phyloP scores from a whole-genome alignment of 2,113 vertebrate species.

The Danionella cerebrum region DNA sequence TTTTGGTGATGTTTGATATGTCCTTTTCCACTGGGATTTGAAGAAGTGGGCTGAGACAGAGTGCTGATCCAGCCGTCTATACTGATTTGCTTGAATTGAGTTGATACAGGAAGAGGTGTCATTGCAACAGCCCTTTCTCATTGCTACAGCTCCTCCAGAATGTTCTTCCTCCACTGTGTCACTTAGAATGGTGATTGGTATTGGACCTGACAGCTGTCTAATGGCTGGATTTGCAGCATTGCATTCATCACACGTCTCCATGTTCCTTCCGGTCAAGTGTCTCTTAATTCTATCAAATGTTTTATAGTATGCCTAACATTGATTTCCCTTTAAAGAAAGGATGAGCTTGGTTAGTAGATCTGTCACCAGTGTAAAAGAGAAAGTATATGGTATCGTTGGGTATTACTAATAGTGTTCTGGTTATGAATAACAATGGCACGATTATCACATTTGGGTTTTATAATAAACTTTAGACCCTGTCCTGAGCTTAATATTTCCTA shows the following conservation, averaged over 20 bases:
- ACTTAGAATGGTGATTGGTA: constrained; percentile 50
- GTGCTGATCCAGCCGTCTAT: constrained; percentile 46
- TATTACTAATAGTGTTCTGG: too few relatives aligned
- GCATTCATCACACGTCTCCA: background rate
- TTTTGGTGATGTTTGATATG: background rate
- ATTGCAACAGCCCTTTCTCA: background rate
- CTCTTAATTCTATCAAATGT: background rate
- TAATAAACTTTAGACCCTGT: constrained; percentile 43
- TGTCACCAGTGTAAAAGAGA: too few relatives aligned
- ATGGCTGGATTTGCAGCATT: constrained; percentile 39
- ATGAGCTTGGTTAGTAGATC: too few relatives aligned
- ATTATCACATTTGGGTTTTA: too few relatives aligned
- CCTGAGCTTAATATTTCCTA: constrained; percentile 54
- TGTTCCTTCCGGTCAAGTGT: constrained; percentile 15
- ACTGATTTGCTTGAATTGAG: constrained; percentile 40
- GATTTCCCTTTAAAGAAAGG: too few relatives aligned
- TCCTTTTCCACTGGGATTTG: background rate
- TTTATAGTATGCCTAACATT: too few relatives aligned
- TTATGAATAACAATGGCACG: too few relatives aligned
- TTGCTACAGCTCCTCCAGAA: constrained; percentile 25
- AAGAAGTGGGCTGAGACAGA: constrained; percentile 35
- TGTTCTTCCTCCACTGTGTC: constrained; percentile 42
- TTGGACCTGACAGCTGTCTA: constrained; percentile 47
- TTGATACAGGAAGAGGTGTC: constrained; percentile 40
- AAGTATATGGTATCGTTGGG: too few relatives aligned